These are phyloP conservation scores for Pheosia tremula DNA, from an alignment of 2,888 invertebrate species.

Conservation along the genomic window DNA sequence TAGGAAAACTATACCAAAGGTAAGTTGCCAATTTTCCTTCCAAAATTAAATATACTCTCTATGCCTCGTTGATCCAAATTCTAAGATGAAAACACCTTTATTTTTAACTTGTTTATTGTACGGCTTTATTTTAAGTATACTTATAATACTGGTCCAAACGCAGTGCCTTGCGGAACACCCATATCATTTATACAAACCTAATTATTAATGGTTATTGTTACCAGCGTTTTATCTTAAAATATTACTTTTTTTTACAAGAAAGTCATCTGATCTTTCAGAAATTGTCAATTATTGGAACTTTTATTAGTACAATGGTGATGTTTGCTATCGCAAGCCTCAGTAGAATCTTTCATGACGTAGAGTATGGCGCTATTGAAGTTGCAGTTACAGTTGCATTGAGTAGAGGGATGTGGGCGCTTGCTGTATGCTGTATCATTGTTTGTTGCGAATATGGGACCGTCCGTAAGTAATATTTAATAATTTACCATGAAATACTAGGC, in stretches of 20 bases:
- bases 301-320: conserved; percentile 5
- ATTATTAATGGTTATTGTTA: background rate
- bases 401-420: conserved; percentile 31
- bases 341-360: conserved; percentile 7
- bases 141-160: background rate
- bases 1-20: no score
- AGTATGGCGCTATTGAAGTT: conserved; percentile 19
- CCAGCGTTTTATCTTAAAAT: no score
- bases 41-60: no score
- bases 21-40: no score
- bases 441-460: conserved; percentile 39
- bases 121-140: no score
- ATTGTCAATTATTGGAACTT: background rate
- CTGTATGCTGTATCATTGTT: conserved; percentile 26
- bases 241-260: no score
- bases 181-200: background rate
- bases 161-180: background rate
- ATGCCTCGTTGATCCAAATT: no score
- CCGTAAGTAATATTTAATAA: conserved; percentile 30
- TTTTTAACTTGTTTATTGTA: no score
- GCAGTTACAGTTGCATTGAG: conserved; percentile 24
- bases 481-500: no score
- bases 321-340: background rate
- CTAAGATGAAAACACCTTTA: no score
- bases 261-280: background rate